Evolutionary conservation across 2,797 vertebrate genomes (phyloP).

Genomic region (Thunnus albacares): DNA sequence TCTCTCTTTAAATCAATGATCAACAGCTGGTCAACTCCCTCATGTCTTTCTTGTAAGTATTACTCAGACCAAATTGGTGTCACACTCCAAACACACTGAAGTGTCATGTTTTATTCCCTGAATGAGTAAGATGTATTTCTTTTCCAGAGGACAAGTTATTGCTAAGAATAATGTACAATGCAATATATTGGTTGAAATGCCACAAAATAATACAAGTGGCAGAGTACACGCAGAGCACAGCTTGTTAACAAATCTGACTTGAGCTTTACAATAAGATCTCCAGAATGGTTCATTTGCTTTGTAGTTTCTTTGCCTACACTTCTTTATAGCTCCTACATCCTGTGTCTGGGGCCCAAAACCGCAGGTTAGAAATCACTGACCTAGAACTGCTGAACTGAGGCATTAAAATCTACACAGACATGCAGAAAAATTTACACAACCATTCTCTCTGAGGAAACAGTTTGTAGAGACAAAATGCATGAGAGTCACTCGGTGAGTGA

Average conservation of each 20-base stretch:
- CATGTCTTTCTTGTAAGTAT: not conserved
- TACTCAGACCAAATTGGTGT: not conserved
- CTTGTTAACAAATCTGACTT: constrained; percentile 8
- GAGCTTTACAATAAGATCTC: constrained; percentile 1
- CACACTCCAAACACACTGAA: constrained; percentile 6
- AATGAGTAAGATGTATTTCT: not conserved
- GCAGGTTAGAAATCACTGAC: constrained; percentile 52
- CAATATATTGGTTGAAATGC: not conserved
- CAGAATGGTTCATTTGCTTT: constrained; percentile 9
- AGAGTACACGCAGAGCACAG: not conserved
- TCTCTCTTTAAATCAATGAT: constrained; percentile 22
- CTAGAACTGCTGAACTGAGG: constrained; percentile 46
- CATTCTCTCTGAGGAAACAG: constrained; percentile 11
- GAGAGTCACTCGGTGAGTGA: not conserved
- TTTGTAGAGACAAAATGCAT: not conserved
- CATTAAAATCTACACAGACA: constrained; percentile 38
- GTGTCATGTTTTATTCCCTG: constrained; percentile 4
- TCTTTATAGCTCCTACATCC: constrained; percentile 43
- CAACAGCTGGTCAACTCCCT: constrained; percentile 24
- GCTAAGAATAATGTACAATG: not conserved
- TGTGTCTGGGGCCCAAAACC: constrained; percentile 43
- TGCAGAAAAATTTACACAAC: constrained; percentile 31
- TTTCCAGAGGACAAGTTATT: constrained; percentile 1
- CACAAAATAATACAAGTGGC: not conserved
- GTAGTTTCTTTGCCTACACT: constrained; percentile 29